Evolutionary conservation across 2,797 vertebrate genomes (phyloP).

Genomic region (Scolopax bukidnonensis): DNA sequence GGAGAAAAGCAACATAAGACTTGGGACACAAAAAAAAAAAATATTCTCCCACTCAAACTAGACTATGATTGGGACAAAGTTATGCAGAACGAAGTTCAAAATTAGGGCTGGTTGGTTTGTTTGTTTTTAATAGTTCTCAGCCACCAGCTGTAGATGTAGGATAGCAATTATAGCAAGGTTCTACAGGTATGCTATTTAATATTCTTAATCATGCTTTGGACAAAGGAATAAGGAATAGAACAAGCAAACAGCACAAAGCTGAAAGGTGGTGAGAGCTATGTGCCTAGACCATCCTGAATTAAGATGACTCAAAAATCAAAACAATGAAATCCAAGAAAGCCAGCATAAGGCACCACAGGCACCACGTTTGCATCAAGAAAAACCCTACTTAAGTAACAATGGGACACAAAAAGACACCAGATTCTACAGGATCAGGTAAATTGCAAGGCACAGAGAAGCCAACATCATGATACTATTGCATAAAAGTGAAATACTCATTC

Average conservation of each 20-base stretch:
- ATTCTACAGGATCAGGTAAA: background rate
- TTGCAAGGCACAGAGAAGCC: background rate
- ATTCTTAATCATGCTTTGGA: background rate
- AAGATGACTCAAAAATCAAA: background rate
- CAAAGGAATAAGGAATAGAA: background rate
- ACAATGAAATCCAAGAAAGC: background rate
- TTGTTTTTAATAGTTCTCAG: background rate
- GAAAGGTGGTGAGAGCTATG: background rate
- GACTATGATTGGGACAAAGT: background rate
- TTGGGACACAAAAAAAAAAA: background rate
- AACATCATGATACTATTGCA: background rate
- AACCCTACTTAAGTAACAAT: background rate
- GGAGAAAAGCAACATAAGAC: background rate
- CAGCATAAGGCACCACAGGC: background rate
- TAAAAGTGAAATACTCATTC: background rate
- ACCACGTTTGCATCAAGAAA: accelerated
- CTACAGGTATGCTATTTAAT: background rate
- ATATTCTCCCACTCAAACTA: background rate
- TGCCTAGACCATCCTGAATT: background rate
- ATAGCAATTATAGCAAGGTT: background rate
- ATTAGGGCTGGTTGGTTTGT: background rate
- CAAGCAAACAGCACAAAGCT: background rate
- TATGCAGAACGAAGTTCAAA: background rate
- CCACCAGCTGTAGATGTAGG: background rate
- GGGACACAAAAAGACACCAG: background rate